Conservation (phyloP, 2,113 vertebrate genomes). For the Trogon surrucura region DNA sequence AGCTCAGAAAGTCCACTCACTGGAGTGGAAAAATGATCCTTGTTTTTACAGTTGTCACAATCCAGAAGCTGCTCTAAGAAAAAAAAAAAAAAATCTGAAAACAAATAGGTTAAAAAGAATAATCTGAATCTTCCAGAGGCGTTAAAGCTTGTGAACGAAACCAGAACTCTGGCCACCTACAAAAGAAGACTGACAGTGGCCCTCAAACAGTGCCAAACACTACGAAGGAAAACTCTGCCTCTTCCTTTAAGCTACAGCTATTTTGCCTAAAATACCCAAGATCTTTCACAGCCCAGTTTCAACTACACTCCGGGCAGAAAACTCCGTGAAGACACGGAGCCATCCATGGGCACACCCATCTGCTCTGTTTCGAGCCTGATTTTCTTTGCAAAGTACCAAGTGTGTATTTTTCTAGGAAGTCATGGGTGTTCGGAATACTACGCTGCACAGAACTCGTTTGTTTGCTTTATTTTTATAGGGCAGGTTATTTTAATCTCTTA, state of each 20-base stretch:
- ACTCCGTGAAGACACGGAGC: background rate
- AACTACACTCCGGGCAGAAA: background rate
- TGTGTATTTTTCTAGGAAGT: background rate
- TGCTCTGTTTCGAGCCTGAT: background rate
- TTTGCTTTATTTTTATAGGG: background rate
- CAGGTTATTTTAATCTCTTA: background rate
- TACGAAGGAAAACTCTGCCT: background rate
- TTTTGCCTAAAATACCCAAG: background rate
- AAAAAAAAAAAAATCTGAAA: background rate
- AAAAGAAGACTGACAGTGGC: rapidly evolving
- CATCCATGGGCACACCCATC: rapidly evolving
- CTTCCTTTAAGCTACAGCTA: background rate
- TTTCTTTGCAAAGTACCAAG: background rate
- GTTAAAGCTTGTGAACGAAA: background rate
- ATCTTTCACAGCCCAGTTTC: background rate
- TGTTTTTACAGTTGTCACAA: background rate
- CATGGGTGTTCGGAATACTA: background rate
- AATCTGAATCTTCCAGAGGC: background rate
- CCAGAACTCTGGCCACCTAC: rapidly evolving
- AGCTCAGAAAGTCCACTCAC: background rate
- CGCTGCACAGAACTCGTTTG: too few species aligned
- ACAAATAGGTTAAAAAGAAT: background rate
- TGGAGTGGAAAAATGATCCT: background rate
- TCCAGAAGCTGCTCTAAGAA: background rate
- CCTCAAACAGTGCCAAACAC: background rate